Conservation (phyloP, 2,113 vertebrate genomes). For the Corapipo altera region DNA sequence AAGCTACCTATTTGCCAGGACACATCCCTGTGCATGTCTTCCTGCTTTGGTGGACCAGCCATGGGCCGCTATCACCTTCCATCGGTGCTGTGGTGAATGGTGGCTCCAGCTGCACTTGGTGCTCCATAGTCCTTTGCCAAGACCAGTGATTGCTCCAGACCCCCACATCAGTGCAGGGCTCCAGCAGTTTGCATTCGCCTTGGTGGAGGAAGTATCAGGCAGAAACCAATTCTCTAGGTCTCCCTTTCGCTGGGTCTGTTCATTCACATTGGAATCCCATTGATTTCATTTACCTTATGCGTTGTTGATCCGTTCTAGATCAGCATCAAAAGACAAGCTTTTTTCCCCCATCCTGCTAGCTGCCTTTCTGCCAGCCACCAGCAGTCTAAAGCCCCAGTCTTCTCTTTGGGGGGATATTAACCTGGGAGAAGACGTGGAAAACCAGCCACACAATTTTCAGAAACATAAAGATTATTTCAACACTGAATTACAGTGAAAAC, state of each 20-base stretch:
- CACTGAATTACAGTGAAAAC: neutral
- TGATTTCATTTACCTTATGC: neutral
- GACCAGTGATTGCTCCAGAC: neutral
- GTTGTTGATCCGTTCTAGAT: neutral
- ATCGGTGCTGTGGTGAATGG: fast-evolving
- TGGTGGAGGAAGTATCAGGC: neutral
- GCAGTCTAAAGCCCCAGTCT: neutral
- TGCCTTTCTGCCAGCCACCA: neutral
- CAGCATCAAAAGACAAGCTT: neutral
- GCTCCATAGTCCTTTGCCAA: fast-evolving
- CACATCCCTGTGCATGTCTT: fast-evolving
- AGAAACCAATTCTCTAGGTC: neutral
- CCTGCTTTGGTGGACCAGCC: neutral
- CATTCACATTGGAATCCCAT: neutral
- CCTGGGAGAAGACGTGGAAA: neutral
- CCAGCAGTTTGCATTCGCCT: too few relatives aligned
- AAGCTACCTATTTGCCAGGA: neutral
- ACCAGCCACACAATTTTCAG: neutral
- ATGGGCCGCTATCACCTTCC: neutral
- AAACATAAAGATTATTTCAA: neutral
- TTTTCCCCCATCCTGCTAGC: too few relatives aligned
- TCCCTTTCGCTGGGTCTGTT: neutral
- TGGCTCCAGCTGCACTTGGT: neutral
- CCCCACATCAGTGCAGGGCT: neutral
- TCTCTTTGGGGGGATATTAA: neutral